phyloP scores from a whole-genome alignment of 2,113 vertebrate species.

The Lota lota region DNA sequence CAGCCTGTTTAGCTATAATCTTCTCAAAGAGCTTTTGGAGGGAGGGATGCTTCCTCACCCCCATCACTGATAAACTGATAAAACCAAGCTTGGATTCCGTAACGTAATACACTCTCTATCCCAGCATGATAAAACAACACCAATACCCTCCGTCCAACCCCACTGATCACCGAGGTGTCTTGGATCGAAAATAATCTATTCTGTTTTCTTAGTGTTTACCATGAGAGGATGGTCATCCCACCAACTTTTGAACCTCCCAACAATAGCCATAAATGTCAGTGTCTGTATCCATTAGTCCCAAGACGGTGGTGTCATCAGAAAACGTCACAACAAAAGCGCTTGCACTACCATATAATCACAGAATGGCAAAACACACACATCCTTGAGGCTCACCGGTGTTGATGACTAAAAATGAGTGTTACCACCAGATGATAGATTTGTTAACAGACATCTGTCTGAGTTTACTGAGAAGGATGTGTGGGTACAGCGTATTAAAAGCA shows the following conservation, averaged over 20 bases:
- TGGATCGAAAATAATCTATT: not conserved
- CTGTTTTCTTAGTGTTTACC: not conserved
- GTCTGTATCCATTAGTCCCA: not conserved
- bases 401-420: not conserved
- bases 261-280: not conserved
- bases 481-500: not conserved
- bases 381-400: not conserved
- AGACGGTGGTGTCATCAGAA: not conserved
- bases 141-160: not conserved
- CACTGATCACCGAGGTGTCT: not conserved
- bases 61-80: not conserved
- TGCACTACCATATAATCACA: not conserved
- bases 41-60: no score
- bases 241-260: not conserved
- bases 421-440: not conserved
- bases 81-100: not conserved
- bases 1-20: no score
- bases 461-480: not conserved
- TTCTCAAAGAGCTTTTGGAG: no score
- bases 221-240: not conserved
- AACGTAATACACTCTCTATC: not conserved
- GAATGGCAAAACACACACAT: not conserved
- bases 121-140: not conserved
- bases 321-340: not conserved
- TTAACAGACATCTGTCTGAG: slow-evolving; percentile 1